phyloP scores from a whole-genome alignment of 2,113 vertebrate genomes.

The Rhynchomys soricoides region DNA sequence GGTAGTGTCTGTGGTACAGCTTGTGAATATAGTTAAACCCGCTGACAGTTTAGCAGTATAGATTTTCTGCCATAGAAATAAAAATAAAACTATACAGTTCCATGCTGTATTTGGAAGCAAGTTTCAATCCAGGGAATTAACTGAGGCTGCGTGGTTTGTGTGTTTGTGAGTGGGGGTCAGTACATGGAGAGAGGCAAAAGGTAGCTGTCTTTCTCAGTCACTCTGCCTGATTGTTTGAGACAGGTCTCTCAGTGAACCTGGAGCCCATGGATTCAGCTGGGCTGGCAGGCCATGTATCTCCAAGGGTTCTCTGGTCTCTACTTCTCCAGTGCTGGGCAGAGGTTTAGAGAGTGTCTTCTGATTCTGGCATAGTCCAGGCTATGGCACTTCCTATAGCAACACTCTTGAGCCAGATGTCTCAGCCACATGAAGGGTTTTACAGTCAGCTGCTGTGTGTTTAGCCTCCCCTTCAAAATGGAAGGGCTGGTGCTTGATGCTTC shows the following conservation, averaged over 20 bases:
- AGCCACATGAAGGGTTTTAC: not conserved
- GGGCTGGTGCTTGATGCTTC: conserved; percentile 48
- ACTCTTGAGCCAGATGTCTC: not conserved
- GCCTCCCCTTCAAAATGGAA: conserved; percentile 32
- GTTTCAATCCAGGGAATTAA: not conserved
- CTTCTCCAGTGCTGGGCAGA: not conserved
- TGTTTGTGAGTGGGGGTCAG: no score
- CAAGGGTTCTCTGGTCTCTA: not conserved
- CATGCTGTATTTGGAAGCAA: not conserved
- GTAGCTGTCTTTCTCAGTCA: not conserved
- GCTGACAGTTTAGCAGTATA: not conserved
- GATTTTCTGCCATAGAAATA: not conserved
- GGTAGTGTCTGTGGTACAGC: not conserved
- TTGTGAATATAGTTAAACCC: not conserved
- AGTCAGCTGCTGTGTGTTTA: conserved; percentile 19
- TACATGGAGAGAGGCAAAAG: not conserved
- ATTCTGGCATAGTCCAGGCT: not conserved
- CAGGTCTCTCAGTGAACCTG: not conserved
- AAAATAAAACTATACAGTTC: not conserved
- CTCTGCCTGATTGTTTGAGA: not conserved
- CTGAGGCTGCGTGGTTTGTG: not conserved
- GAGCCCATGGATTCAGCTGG: not conserved
- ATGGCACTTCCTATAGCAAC: not conserved
- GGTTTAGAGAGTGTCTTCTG: not conserved
- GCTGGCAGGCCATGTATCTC: not conserved